Base-by-base conservation (phyloP, 2,113 vertebrate species). In the Callocephalon fimbriatum region DNA sequence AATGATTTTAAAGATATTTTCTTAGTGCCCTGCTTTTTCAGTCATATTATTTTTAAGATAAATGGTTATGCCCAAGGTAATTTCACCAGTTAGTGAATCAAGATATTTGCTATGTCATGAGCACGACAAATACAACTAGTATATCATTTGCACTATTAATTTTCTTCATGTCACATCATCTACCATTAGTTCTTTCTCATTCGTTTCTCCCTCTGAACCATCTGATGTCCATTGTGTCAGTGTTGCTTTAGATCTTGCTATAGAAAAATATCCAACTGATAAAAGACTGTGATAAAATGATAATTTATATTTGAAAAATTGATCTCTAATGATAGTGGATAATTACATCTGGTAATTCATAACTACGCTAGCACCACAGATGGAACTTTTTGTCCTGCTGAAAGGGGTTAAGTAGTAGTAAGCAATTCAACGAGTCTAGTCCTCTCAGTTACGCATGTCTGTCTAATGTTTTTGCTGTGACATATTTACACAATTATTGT, bases 301-400 rank as follows among this genome's bases (percentile, higher is more conserved):
- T 63, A 19, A 45, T 18, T 76, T 91, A 51, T 94, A 83, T 84
- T 40, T 51, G 42, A 94, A 86, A 76, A 96, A 71, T 3, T 25
- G 6, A 26, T 77, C 27, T 88, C 42, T 96, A 97, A 95, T 97
- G 96, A 91, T 32, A 94, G 47, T 71, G 65, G 88, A 94, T 95
- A 97, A 95, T 97, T 91, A 93, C 18, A 90, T 81, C 61, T 87
- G 86, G 79, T 95, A 97, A 96, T 92, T 94, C 86, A 92, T 70
- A 53, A 62, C 54, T 73, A 61, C 7, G 31, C 45, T 81, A 88
- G 63, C 61, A 91, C 29, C 11, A 53, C 23, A 77, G 16, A 79
- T 23, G 16, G 22, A 51, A 45, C 62, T 94, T 88, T 93, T 70
- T 44, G 8, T 54, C 35, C 76, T 20, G 20, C 81, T 73, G 48